A percentile compares a stretch with the other conserved stretches of the same genome.
These are phyloP conservation scores for Tricholaema leucomelas DNA, from an alignment of 2,113 vertebrate species.

Conservation along the genomic window DNA sequence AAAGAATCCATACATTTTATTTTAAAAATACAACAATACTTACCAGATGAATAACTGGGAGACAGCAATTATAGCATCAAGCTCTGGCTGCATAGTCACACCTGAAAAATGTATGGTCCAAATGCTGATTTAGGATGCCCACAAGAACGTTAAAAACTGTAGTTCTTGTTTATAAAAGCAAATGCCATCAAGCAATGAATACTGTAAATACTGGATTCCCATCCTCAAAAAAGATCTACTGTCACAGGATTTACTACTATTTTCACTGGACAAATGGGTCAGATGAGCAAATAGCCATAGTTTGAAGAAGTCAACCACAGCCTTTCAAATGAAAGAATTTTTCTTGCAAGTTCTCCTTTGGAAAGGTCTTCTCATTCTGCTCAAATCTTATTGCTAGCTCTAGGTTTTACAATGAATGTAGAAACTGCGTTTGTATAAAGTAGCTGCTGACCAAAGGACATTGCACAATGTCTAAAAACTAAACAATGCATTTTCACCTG, in stretches of 20 bases:
- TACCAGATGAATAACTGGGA: slow-evolving; percentile 14
- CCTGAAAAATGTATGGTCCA: not conserved
- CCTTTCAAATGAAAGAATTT: not conserved
- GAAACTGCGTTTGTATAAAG: not conserved
- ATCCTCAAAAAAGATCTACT: not conserved
- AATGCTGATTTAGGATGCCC: not conserved
- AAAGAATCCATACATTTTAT: not conserved
- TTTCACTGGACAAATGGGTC: not conserved
- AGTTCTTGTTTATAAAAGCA: not conserved
- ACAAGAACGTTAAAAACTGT: not conserved
- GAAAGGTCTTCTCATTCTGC: not conserved
- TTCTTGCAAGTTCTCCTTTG: not conserved
- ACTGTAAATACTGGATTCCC: not conserved
- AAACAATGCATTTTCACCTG: not conserved
- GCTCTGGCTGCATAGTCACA: not conserved
- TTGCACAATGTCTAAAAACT: not conserved
- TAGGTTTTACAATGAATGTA: not conserved
- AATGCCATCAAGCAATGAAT: not conserved
- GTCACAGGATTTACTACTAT: not conserved
- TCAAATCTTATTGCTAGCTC: not conserved
- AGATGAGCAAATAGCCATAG: not conserved
- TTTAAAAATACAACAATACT: slow-evolving; percentile 8
- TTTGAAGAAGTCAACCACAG: not conserved
- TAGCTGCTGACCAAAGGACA: not conserved
- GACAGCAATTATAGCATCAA: not conserved